A percentile compares a stretch with the other conserved stretches of the same genome.
These are phyloP conservation scores for Uloborus diversus DNA, from an alignment of 1,140 invertebrate genomes.

Conservation along the genomic window DNA sequence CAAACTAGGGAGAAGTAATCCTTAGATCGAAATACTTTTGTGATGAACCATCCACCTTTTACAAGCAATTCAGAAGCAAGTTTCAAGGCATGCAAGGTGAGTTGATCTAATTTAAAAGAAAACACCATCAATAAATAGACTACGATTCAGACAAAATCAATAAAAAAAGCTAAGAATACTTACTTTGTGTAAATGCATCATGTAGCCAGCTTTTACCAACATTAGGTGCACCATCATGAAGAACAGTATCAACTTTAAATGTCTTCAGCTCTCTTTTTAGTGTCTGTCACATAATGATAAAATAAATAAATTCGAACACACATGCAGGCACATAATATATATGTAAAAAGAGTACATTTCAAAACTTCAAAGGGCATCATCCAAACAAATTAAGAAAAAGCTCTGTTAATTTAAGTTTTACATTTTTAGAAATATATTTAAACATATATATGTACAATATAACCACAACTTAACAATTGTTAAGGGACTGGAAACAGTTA, in stretches of 20 bases:
- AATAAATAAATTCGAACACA: too few species aligned
- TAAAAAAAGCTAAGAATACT: not conserved
- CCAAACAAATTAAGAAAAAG: too few species aligned
- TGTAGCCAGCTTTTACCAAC: slow-evolving; percentile 97
- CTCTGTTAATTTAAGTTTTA: too few species aligned
- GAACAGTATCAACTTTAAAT: slow-evolving; percentile 95
- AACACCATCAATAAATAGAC: not conserved
- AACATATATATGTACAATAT: too few species aligned
- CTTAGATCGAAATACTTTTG: slow-evolving; percentile 98
- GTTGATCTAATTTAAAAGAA: slow-evolving; percentile 69
- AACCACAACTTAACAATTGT: too few species aligned
- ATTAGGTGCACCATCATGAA: slow-evolving; percentile 99
- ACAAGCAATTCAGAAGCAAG: slow-evolving; percentile 89
- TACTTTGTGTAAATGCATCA: slow-evolving; percentile 94
- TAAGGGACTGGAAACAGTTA: too few species aligned
- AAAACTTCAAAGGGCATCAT: too few species aligned
- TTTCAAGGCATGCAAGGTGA: slow-evolving; percentile 92
- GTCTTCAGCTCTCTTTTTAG: slow-evolving; percentile 87
- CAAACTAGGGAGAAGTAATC: slow-evolving; percentile 95
- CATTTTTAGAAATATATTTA: too few species aligned
- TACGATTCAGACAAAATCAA: not conserved
- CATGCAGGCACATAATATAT: too few species aligned
- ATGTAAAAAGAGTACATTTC: too few species aligned
- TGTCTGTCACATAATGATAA: slow-evolving; percentile 68
- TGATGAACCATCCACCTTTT: slow-evolving; percentile 96